Evolutionary conservation across 2,888 invertebrate genomes (phyloP).

Genomic region (Latrodectus elegans): DNA sequence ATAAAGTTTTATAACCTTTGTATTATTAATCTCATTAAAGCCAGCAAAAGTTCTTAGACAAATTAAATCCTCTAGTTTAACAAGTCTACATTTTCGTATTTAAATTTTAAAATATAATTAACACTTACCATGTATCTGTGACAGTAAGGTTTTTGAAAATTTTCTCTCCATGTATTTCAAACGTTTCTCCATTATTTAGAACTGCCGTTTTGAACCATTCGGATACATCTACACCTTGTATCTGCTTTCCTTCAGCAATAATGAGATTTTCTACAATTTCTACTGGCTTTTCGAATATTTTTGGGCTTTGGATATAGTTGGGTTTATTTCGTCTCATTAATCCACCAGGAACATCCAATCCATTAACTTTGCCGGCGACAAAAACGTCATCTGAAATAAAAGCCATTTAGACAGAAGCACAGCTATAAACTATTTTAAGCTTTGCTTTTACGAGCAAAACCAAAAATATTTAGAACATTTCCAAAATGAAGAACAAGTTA

Average conservation of each 20-base stretch:
- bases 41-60: neutral
- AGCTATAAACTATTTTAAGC: no score
- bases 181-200: constrained; percentile 13
- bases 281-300: constrained; percentile 46
- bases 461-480: no score
- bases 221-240: constrained; percentile 61
- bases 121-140: constrained; percentile 47
- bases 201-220: constrained; percentile 49
- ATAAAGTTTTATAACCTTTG: no score
- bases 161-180: constrained; percentile 41
- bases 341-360: constrained; percentile 41
- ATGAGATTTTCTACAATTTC: constrained; percentile 19
- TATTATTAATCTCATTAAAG: neutral
- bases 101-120: neutral
- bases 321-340: constrained; percentile 48
- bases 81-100: neutral
- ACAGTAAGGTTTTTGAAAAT: constrained; percentile 40
- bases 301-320: constrained; percentile 43
- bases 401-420: no score
- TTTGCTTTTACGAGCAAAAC: no score
- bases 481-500: no score
- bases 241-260: constrained; percentile 34
- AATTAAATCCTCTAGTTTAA: neutral
- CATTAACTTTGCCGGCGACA: constrained; percentile 57
- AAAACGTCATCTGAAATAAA: constrained; percentile 48